These are phyloP conservation scores for Psammodynastes pulverulentus DNA, from an alignment of 2,113 vertebrate genomes.

Conservation along the genomic window DNA sequence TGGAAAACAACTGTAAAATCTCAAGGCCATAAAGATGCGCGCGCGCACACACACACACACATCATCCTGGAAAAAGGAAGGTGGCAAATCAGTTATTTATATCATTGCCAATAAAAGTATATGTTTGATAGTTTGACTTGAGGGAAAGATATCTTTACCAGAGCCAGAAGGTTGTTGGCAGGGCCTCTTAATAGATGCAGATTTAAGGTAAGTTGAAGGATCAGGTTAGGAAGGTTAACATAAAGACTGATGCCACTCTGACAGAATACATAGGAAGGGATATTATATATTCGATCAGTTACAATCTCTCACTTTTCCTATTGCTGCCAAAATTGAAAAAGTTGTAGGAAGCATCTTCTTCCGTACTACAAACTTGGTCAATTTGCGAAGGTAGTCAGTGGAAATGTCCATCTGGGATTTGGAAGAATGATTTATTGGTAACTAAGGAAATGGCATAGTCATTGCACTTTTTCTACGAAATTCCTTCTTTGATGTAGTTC, in stretches of 20 bases:
- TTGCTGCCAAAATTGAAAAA: background rate
- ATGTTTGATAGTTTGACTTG: background rate
- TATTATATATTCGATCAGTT: background rate
- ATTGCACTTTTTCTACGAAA: background rate
- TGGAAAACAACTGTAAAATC: background rate
- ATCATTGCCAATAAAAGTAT: background rate
- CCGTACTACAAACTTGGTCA: background rate
- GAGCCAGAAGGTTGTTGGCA: background rate
- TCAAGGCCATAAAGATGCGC: background rate
- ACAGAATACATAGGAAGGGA: background rate
- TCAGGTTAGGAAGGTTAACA: background rate
- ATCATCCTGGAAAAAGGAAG: background rate
- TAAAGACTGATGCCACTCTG: background rate
- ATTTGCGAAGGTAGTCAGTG: background rate
- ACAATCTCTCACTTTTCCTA: background rate
- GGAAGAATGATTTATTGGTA: background rate
- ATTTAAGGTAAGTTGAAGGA: background rate
- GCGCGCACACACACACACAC: too few relatives aligned
- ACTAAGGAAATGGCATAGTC: background rate
- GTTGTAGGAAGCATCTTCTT: background rate
- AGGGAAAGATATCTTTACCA: background rate
- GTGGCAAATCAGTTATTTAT: background rate
- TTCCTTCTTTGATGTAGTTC: background rate
- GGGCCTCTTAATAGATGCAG: background rate
- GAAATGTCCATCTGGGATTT: background rate